Evolutionary conservation across 2,797 vertebrate species (phyloP), one percentile per base, ranked within the genome.

Genomic region (Spatula versicolor): DNA sequence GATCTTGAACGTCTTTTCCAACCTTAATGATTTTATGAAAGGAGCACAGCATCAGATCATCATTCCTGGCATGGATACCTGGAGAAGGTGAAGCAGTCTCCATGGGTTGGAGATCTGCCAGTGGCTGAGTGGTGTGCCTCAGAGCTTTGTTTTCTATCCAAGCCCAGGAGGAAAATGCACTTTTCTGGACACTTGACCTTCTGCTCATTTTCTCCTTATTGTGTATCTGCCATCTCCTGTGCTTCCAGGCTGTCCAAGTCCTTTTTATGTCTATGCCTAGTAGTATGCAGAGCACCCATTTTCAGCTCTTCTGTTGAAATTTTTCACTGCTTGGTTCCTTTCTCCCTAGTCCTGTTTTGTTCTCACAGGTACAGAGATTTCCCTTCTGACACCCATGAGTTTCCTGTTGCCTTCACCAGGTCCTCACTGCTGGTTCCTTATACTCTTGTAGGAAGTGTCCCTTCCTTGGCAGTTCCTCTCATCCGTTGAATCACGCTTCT

Each of bases 161-260:
- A 31, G 22, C 12, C 37, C 20, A 41, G 35, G 15, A 88, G 4
- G 3, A 85, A 37, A 12, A 6, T n/a, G 11, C 33, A 37, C 25
- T 16, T 54, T 72, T 30, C 50, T 55, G 21, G 16, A 15, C 31
- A 26, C 35, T 66, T 76, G 18, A 13, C 22, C 5, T 84, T 82
- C 54, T 71, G 17, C 28, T 88, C 5, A 8, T 68, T 80, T 87
- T 67, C 25, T 77, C 10, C 15, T 11, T 18, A 4, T 25, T 68
- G 4, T 16, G 7, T 20, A 19, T 56, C 33, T 0, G 1, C 2
- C 17, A 11, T n/a, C 10, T 46, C 13, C 41, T 21, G 6, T 79
- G 7, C 33, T 84, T 77, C 26, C 16, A 31, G 9, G 16, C 54
- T 48, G 10, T 55, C 41, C 2, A 1, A 71, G 11, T 45, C 15